Evolutionary conservation across 2,113 vertebrate genomes (phyloP).

Genomic region (Salminus brasiliensis): DNA sequence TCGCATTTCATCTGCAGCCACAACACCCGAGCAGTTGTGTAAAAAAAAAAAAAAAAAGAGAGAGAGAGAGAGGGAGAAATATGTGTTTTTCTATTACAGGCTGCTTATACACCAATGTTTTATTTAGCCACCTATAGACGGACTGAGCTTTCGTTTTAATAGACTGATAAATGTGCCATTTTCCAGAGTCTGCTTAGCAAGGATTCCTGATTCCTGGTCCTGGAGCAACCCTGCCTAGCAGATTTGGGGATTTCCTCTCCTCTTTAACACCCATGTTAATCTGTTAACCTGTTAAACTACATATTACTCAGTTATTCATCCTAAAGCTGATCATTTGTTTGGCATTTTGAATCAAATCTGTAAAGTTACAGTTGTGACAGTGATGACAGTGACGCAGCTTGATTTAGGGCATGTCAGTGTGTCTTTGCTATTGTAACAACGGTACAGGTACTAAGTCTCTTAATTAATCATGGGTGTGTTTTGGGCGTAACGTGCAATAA

Average conservation of each 20-base stretch:
- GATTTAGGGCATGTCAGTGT: too few relatives aligned
- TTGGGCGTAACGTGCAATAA: too few relatives aligned
- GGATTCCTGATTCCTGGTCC: neutral
- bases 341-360: too few relatives aligned
- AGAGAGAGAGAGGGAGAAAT: too few relatives aligned
- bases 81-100: neutral
- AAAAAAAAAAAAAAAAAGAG: too few relatives aligned
- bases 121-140: neutral
- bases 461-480: too few relatives aligned
- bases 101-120: neutral
- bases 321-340: too few relatives aligned
- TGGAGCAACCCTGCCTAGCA: neutral
- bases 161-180: neutral
- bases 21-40: neutral
- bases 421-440: too few relatives aligned
- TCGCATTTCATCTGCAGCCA: slow-evolving; percentile 15
- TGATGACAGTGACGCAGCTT: too few relatives aligned
- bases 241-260: neutral
- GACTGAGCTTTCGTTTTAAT: neutral
- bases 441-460: too few relatives aligned
- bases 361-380: too few relatives aligned
- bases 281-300: neutral
- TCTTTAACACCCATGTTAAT: neutral
- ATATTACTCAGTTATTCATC: neutral
- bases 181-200: neutral